These are phyloP conservation scores for Saccostrea glomerata DNA, from an alignment of 1,140 invertebrate genomes.

Conservation along the genomic window DNA sequence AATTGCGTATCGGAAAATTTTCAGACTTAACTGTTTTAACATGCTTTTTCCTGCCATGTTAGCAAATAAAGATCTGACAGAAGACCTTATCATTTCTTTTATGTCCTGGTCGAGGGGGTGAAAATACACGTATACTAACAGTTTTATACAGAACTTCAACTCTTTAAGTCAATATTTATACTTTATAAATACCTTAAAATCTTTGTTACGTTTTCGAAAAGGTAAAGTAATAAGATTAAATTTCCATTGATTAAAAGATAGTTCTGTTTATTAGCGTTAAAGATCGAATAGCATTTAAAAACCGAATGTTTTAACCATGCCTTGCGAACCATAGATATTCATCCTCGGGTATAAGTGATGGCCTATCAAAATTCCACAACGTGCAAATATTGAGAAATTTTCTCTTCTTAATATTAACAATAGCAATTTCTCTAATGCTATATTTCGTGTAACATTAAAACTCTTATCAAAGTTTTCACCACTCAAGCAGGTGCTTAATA, in stretches of 20 bases:
- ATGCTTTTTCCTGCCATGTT: background rate
- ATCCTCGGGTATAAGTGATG: background rate
- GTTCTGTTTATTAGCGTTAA: background rate
- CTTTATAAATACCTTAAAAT: background rate
- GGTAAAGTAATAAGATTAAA: conserved; percentile 18
- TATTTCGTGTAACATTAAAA: background rate
- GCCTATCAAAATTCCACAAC: background rate
- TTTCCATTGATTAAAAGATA: conserved; percentile 21
- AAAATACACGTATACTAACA: background rate
- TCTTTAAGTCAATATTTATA: no score
- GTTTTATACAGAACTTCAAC: background rate
- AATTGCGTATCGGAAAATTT: background rate
- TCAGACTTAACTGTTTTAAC: background rate
- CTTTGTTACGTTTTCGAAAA: background rate
- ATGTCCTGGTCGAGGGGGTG: background rate
- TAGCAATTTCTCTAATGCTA: background rate
- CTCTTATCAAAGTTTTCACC: background rate
- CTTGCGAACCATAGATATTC: background rate
- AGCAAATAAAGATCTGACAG: background rate
- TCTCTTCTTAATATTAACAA: background rate
- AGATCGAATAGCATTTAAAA: background rate
- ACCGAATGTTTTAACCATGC: background rate
- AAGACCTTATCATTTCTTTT: background rate
- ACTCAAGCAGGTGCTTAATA: background rate
- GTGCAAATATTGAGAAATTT: background rate